Base-by-base conservation (phyloP, 2,113 vertebrate genomes). In the Lamprologus lemairii region DNA sequence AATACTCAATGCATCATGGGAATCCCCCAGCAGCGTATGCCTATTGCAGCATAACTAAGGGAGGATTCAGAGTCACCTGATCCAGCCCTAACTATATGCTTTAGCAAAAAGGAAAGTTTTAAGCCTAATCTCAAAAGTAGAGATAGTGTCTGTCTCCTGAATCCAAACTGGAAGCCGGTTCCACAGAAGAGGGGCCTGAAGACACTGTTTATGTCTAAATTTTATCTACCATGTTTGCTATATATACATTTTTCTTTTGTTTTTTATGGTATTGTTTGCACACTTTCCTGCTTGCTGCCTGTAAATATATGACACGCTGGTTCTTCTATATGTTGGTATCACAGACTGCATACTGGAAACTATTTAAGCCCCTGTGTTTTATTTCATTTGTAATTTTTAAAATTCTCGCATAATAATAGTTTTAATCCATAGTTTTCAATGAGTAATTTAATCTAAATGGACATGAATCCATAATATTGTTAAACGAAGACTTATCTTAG, bases 221-320 rank as follows among this genome's bases (percentile, higher is more conserved):
- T 33, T 33, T 33, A 33, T 33, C 31, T 33, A 33, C 31, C 31
- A 33, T 33, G 31, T 33, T 33, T 33, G 31, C 31, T 33, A 33
- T 33, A 33, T 33, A 33, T 33, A 33, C 31, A 33, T 33, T 33
- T 33, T 7, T 33, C 31, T 33, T 33, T 33, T 33, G 31, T 33
- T 33, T 33, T 33, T 33, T 33, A 33, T 33, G 31, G 31, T 33
- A 33, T 33, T 7, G 31, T 33, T 33, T 33, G 33, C 3, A 37
- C 17, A 65, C 60, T n/a, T 65, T 65, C 33, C 31, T n/a, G 31
- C 60, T 65, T 65, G 60, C 60, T 65, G 31, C 60, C 60, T n/a
- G 60, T 65, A 65, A 65, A 65, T 65, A 65, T 37, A 65, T 65
- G 31, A 37, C 60, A n/a, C 7, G 33, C 31, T 7, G 60, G 60